These are phyloP conservation scores for Mystacides longicornis DNA, from an alignment of 2,888 invertebrate species.

Conservation along the genomic window DNA sequence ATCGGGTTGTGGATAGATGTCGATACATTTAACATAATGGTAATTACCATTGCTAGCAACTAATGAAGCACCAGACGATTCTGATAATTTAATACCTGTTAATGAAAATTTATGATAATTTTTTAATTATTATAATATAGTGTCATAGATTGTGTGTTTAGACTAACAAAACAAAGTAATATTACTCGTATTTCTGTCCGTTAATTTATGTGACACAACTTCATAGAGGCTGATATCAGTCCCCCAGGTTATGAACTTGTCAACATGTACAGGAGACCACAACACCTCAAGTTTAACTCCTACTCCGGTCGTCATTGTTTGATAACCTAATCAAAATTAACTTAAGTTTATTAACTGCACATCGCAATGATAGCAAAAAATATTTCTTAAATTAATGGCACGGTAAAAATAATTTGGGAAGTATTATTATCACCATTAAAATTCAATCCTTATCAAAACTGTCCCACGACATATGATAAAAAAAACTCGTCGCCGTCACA, in stretches of 20 bases:
- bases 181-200: too few relatives aligned
- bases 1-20: constrained; percentile 73
- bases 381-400: too few relatives aligned
- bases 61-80: constrained; percentile 60
- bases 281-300: constrained; percentile 69
- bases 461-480: neutral
- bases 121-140: neutral
- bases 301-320: constrained; percentile 35
- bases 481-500: neutral
- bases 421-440: neutral
- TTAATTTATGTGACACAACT: constrained; percentile 54
- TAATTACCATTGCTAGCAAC: constrained; percentile 66
- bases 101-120: neutral
- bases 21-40: constrained; percentile 78
- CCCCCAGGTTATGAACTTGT: constrained; percentile 87
- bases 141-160: too few relatives aligned
- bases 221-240: constrained; percentile 85
- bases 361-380: too few relatives aligned
- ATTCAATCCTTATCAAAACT: neutral
- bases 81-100: constrained; percentile 61
- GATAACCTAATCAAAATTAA: neutral
- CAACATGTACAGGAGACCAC: constrained; percentile 74
- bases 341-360: neutral
- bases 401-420: too few relatives aligned
- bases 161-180: neutral